Percentiles rank a stretch among this genome's conserved stretches.
Evolutionary conservation across 2,888 invertebrate species (phyloP).

Genomic region (Cephus nigrinus): DNA sequence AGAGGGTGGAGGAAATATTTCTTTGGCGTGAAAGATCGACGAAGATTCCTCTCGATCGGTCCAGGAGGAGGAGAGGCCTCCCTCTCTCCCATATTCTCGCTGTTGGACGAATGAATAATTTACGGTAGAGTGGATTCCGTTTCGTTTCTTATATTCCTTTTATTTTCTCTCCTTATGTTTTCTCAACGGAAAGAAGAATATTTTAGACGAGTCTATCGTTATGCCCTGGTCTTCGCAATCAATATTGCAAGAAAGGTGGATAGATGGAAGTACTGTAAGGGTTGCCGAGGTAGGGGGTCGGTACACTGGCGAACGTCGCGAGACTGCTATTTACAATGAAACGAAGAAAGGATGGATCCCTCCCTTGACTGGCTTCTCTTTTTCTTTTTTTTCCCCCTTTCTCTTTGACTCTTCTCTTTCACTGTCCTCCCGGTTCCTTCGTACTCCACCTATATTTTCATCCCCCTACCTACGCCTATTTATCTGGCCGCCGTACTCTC

Average conservation of each 20-base stretch:
- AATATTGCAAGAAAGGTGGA: slow-evolving; percentile 58
- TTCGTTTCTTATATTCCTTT: background rate
- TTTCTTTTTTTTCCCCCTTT: slow-evolving; percentile 6
- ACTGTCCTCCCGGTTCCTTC: background rate
- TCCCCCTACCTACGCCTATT: slow-evolving; percentile 11
- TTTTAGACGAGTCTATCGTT: slow-evolving; percentile 41
- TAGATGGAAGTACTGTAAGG: slow-evolving; percentile 22
- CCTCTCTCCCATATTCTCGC: background rate
- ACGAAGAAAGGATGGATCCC: slow-evolving; percentile 45
- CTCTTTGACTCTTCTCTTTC: slow-evolving; percentile 10
- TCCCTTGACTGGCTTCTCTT: slow-evolving; percentile 22
- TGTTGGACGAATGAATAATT: background rate
- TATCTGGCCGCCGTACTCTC: slow-evolving; percentile 6
- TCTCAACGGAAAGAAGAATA: slow-evolving; percentile 2
- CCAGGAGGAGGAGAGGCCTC: background rate
- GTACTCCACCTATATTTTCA: background rate
- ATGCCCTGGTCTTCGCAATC: slow-evolving; percentile 49
- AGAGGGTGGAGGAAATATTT: background rate
- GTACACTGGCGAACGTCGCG: slow-evolving; percentile 34
- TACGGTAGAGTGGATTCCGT: background rate
- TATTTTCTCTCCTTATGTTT: background rate
- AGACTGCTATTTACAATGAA: slow-evolving; percentile 53
- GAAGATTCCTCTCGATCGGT: background rate
- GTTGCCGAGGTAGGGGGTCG: slow-evolving; percentile 25
- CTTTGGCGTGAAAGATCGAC: background rate